Conservation (phyloP, 2,113 vertebrate genomes). For the Xenus cinereus region DNA sequence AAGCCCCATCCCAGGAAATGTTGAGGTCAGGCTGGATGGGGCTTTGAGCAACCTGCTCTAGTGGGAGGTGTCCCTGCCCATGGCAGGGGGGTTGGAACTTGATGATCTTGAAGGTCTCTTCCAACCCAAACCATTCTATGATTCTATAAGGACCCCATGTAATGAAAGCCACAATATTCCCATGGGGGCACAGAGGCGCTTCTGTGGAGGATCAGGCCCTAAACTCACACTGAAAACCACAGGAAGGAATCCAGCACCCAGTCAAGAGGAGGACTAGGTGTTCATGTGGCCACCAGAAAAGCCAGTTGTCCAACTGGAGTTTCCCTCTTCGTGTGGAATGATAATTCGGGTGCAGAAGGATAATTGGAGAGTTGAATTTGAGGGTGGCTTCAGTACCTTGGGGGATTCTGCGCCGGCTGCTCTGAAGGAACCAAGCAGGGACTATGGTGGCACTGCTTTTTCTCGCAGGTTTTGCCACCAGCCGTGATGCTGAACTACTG, state of each 20-base stretch:
- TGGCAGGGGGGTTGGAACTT: too few species aligned
- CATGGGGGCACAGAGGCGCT: not conserved
- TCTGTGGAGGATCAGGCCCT: not conserved
- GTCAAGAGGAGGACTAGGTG: not conserved
- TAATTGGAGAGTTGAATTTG: not conserved
- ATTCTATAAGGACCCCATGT: not conserved
- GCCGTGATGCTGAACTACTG: not conserved
- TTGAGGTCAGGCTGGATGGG: too few species aligned
- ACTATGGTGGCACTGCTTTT: not conserved
- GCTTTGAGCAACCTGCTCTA: too few species aligned
- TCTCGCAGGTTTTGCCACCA: not conserved
- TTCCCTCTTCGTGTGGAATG: not conserved
- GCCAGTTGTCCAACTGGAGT: not conserved
- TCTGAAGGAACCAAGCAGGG: fast-evolving
- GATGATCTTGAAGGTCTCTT: too few species aligned
- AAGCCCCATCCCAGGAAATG: too few species aligned
- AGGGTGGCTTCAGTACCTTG: not conserved
- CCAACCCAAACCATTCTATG: too few species aligned
- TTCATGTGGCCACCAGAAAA: not conserved
- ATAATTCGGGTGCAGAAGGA: not conserved
- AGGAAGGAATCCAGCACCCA: not conserved
- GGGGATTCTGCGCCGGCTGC: not conserved
- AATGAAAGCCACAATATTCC: not conserved
- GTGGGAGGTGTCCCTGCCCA: too few species aligned
- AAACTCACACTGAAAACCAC: not conserved